A percentile compares a stretch with the other conserved stretches of the same genome.
Conservation (phyloP, 1,140 invertebrate genomes). For the Dendroctonus ponderosae region DNA sequence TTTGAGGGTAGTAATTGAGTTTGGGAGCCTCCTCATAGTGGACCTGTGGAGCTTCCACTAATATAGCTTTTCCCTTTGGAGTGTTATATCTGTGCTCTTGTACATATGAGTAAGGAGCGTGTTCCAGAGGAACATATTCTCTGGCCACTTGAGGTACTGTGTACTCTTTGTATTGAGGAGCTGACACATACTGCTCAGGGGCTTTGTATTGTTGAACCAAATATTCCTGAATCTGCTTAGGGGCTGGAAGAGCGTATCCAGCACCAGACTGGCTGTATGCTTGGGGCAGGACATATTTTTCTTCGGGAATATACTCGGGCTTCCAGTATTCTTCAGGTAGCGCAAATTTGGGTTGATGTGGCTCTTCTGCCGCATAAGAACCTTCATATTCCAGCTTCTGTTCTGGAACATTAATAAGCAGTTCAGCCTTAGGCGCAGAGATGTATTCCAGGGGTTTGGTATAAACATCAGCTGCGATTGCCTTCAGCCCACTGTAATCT, state of each 20-base stretch:
- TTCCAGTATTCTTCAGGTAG: constrained; percentile 13
- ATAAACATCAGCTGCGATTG: constrained; percentile 17
- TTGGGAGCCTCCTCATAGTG: background rate
- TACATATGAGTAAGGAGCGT: constrained; percentile 12
- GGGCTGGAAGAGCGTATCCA: background rate
- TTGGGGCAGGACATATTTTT: constrained; percentile 9
- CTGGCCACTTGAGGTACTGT: constrained; percentile 6
- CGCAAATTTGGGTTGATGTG: background rate
- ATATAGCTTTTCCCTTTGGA: constrained; percentile 7
- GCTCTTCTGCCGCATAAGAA: constrained; percentile 1
- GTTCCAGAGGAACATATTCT: constrained; percentile 2
- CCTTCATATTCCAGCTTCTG: constrained; percentile 5
- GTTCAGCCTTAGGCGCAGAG: constrained; percentile 21
- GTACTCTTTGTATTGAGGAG: constrained; percentile 4
- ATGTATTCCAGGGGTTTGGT: constrained; percentile 27
- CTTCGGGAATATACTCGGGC: constrained; percentile 7
- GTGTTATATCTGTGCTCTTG: constrained; percentile 19
- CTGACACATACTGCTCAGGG: background rate
- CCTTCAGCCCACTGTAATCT: constrained; percentile 14
- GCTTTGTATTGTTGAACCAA: constrained; percentile 1
- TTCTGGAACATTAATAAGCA: constrained; percentile 21
- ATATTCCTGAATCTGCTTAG: constrained; percentile 7
- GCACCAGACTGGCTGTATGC: background rate
- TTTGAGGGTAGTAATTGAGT: background rate
- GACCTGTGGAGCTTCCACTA: background rate